Conservation (phyloP, 1,140 invertebrate species). For the Oryzaephilus surinamensis region DNA sequence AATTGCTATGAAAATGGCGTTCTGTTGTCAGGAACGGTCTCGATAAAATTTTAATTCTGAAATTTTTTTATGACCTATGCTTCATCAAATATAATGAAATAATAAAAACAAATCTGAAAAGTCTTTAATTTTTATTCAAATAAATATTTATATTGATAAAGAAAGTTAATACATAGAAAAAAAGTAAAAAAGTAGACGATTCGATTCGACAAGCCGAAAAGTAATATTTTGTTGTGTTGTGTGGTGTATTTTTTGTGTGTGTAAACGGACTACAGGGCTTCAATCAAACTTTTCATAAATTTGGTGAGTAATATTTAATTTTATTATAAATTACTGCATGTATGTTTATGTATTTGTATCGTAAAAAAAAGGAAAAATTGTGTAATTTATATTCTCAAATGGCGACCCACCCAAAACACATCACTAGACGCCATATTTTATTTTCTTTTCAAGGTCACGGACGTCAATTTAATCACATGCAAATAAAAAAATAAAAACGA, state of each 20-base stretch:
- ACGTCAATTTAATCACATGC: conserved; percentile 6
- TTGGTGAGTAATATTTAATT: no score
- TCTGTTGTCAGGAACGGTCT: conserved; percentile 30
- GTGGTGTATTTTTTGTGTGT: no score
- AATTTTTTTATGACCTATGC: conserved; percentile 31
- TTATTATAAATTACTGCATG: no score
- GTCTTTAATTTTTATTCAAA: conserved; percentile 11
- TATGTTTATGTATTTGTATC: no score
- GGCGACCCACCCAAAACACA: conserved; percentile 23
- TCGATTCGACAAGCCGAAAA: not conserved
- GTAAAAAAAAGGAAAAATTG: no score
- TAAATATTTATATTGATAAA: conserved; percentile 26
- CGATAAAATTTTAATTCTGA: conserved; percentile 24
- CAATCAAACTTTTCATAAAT: no score
- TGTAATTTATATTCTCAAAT: no score
- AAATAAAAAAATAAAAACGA: no score
- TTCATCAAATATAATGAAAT: conserved; percentile 27
- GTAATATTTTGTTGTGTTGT: no score
- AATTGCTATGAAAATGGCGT: conserved; percentile 32
- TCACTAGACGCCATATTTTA: conserved; percentile 18
- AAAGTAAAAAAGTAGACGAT: conserved; percentile 7
- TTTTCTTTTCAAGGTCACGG: conserved; percentile 25
- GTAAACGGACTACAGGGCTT: no score
- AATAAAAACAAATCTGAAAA: conserved; percentile 18
- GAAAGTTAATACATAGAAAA: conserved; percentile 6